A percentile compares a stretch with the other conserved stretches of the same genome.
Conservation (phyloP, 2,888 invertebrate genomes). For the Orthonevra nobilis region DNA sequence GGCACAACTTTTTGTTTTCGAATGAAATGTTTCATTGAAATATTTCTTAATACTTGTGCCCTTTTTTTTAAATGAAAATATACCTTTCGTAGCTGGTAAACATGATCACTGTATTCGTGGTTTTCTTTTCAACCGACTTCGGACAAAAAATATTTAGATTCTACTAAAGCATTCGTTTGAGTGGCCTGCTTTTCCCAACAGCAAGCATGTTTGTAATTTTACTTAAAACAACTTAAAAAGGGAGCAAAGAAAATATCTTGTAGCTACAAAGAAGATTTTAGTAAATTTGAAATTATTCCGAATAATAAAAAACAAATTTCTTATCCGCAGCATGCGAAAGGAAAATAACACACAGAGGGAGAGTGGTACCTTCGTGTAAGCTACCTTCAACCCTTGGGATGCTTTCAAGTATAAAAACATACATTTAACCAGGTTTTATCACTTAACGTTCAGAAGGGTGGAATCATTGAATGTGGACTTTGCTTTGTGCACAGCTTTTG, state of each 20-base stretch:
- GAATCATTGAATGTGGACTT: slow-evolving; percentile 13
- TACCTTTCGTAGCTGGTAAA: too few relatives aligned
- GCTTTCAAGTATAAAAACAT: slow-evolving; percentile 36
- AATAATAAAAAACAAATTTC: slow-evolving; percentile 34
- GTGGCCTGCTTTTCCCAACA: too few relatives aligned
- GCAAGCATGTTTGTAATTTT: slow-evolving; percentile 10
- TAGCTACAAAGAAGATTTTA: slow-evolving; percentile 30
- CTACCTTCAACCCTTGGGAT: slow-evolving; percentile 21
- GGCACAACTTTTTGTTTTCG: too few relatives aligned
- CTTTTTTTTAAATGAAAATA: too few relatives aligned
- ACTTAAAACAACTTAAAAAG: too few relatives aligned
- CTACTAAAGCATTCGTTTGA: too few relatives aligned
- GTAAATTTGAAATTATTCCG: slow-evolving; percentile 43
- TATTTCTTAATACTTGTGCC: too few relatives aligned
- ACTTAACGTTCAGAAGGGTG: slow-evolving; percentile 25
- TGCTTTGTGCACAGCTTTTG: slow-evolving; percentile 15
- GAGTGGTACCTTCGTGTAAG: background rate
- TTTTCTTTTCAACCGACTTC: too few relatives aligned
- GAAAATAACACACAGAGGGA: background rate
- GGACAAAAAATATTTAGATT: too few relatives aligned
- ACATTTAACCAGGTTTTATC: slow-evolving; percentile 23
- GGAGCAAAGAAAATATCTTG: too few relatives aligned
- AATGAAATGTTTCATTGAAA: too few relatives aligned
- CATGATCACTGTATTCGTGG: too few relatives aligned
- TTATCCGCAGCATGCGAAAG: slow-evolving; percentile 13